Evolutionary conservation across 2,797 vertebrate species (phyloP).

Genomic region (Gallinago nigripennis): DNA sequence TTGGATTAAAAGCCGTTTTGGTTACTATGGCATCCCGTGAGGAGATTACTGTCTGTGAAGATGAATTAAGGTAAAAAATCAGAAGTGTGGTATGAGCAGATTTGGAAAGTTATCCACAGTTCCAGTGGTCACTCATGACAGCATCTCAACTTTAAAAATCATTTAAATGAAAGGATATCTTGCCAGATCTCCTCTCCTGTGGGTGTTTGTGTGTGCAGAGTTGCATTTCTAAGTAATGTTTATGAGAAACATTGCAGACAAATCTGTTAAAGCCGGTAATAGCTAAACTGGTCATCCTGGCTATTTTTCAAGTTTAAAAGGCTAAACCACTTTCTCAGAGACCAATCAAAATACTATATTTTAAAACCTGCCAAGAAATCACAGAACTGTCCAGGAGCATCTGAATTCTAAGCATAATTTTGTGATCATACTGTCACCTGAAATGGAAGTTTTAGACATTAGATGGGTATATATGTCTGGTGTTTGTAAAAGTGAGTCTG

Average conservation of each 20-base stretch:
- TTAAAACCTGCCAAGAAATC: not conserved
- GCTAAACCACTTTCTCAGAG: not conserved
- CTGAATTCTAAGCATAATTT: not conserved
- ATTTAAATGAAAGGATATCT: not conserved
- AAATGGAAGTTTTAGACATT: not conserved
- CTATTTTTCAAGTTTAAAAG: not conserved
- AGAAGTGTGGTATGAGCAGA: not conserved
- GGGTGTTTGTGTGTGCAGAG: not conserved
- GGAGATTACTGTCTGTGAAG: slow-evolving; percentile 79
- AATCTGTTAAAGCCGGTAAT: not conserved
- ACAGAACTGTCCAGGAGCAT: not conserved
- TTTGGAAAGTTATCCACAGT: slow-evolving; percentile 6
- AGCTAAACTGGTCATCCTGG: not conserved
- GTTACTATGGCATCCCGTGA: slow-evolving; percentile 78
- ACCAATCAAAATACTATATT: not conserved
- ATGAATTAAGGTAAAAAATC: slow-evolving; percentile 80
- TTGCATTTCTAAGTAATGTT: not conserved
- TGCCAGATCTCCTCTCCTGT: not conserved
- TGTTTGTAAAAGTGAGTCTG: slow-evolving; percentile 1
- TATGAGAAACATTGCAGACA: not conserved
- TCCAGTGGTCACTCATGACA: not conserved
- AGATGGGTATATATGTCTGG: not conserved
- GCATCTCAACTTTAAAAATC: not conserved
- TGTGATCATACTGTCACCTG: not conserved
- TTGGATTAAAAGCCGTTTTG: slow-evolving; percentile 75